Base-by-base conservation (phyloP, 2,113 vertebrate genomes). In the Myanophis thanlyinensis region DNA sequence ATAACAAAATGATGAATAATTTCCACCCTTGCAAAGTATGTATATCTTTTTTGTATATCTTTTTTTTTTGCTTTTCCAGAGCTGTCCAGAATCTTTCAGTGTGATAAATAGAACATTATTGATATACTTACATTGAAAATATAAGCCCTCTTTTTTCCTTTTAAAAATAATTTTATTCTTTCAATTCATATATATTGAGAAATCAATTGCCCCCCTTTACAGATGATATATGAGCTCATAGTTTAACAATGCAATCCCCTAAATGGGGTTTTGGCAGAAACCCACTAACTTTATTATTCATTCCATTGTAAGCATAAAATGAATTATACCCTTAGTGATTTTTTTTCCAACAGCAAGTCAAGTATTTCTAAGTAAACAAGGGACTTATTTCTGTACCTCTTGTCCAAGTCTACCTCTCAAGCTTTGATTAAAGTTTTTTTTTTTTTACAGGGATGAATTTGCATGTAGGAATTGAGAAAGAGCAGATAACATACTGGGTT, bases 181-280 rank as follows among this genome's bases (percentile, higher is more conserved):
- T 48, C 46, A 59, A 25, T 56, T 49, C 35, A 88, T 23, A 0
- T 25, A n/a, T 59, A 85, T 47, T 59, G 30, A 85, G 92, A 92
- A 89, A 92, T 56, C 44, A 54, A 47, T 59, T 89, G 46, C 52
- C 92, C 88, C 88, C 85, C 89, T 92, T 89, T 89, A 59, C 51
- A 85, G 87, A 89, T 85, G 27, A 84, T 46, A 89, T 56, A 85
- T 92, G 87, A 89, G 51, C 84, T n/a, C 67, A 85, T 27, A 27
- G 51, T 23, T 89, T 89, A 56, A 89, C 27, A 46, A 23, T 73
- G 48, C 54, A 67, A 88, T 86, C 52, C 44, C 56, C 80, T 30
- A 85, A 54, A 85, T 54, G 48, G 40, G 23, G 52, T 54, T 46
- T 40, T 47, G 47, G 89, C 51, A 84, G 35, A 85, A 4, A 40